phyloP scores from a whole-genome alignment of 2,888 invertebrate species.

The Athrips mouffetella region DNA sequence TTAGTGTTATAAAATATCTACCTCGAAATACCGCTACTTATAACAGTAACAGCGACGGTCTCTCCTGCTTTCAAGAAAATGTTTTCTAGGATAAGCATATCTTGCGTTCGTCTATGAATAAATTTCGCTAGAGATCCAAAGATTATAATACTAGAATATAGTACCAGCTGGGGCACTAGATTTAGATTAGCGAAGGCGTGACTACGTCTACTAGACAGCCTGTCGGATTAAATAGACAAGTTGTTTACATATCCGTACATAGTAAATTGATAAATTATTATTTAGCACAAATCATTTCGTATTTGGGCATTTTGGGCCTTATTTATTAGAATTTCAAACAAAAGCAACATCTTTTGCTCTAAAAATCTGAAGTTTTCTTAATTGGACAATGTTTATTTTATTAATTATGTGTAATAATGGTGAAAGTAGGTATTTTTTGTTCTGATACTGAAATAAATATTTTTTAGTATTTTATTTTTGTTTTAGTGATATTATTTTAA shows the following conservation, averaged over 20 bases:
- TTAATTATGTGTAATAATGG: no score
- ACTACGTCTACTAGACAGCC: neutral
- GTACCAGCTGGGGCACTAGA: neutral
- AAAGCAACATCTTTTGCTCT: no score
- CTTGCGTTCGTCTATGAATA: constrained; percentile 1
- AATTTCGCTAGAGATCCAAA: neutral
- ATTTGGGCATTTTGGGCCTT: no score
- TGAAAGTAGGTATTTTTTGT: no score
- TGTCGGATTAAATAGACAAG: constrained; percentile 1
- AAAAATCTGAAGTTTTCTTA: no score
- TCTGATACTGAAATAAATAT: no score
- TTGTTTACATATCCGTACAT: neutral
- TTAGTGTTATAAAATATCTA: neutral
- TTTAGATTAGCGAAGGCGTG: constrained; percentile 2
- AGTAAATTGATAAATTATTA: no score
- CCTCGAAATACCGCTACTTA: neutral
- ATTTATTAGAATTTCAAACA: no score
- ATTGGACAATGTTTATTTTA: no score
- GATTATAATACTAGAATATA: neutral
- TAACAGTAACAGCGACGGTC: neutral
- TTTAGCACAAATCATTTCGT: no score
- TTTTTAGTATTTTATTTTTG: no score
- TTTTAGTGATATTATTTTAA: no score
- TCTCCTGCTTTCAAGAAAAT: constrained; percentile 3
- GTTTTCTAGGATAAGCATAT: constrained; percentile 7